Conservation (phyloP, 2,113 vertebrate genomes). For the Eublepharis macularius region DNA sequence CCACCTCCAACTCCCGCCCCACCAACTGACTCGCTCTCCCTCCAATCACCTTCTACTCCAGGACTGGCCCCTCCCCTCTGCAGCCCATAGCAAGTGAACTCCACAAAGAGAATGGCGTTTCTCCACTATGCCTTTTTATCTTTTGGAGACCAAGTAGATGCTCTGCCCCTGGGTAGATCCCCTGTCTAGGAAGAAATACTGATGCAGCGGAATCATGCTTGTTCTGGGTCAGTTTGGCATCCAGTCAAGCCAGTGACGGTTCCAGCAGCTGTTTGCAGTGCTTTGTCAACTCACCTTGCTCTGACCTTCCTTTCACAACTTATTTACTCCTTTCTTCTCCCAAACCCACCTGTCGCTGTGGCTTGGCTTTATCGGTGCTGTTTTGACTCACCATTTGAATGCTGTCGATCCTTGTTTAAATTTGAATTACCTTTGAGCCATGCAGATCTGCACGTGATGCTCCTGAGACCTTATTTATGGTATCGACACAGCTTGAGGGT, state of each 20-base stretch:
- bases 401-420: not conserved
- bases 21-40: too few species aligned
- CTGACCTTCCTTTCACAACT: not conserved
- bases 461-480: not conserved
- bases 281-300: conserved; percentile 35
- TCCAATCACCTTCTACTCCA: too few species aligned
- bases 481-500: not conserved
- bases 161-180: not conserved
- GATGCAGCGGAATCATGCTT: not conserved
- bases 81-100: too few species aligned
- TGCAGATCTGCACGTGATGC: conserved; percentile 15
- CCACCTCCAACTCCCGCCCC: too few species aligned
- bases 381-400: not conserved
- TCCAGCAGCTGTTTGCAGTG: conserved; percentile 11
- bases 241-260: not conserved
- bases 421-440: not conserved
- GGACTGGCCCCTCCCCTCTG: too few species aligned
- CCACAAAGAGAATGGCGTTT: too few species aligned
- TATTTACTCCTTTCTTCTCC: conserved; percentile 33
- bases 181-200: not conserved
- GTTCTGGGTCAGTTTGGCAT: not conserved
- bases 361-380: not conserved
- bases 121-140: too few species aligned
- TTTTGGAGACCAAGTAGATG: too few species aligned
- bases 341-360: not conserved